These are phyloP conservation scores for Carabus problematicus DNA, from an alignment of 2,888 invertebrate species.

Conservation along the genomic window DNA sequence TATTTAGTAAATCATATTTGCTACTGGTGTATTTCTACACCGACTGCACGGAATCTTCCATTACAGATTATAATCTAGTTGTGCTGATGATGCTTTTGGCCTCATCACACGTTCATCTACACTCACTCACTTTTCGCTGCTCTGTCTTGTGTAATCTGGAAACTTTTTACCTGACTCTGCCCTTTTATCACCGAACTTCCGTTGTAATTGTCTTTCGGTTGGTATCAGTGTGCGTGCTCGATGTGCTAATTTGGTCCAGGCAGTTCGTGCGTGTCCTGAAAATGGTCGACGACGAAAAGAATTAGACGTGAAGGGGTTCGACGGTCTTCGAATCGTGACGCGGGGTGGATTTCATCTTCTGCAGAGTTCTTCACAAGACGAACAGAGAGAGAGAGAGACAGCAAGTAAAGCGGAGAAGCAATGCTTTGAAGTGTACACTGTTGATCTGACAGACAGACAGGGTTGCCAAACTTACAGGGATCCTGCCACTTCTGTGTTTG, in stretches of 20 bases:
- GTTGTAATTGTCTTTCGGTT: conserved; percentile 45
- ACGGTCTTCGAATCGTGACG: not conserved
- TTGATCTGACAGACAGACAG: not conserved
- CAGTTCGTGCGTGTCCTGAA: conserved; percentile 12
- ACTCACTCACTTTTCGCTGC: conserved; percentile 4
- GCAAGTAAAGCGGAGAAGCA: not conserved
- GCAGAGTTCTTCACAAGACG: not conserved
- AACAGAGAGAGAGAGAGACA: not conserved
- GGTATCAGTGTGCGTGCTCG: conserved; percentile 18
- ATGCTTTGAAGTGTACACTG: conserved; percentile 25
- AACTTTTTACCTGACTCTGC: conserved; percentile 27
- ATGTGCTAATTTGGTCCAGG: conserved; percentile 18
- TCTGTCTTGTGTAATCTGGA: conserved; percentile 24
- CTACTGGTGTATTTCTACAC: no score
- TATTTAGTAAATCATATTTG: no score
- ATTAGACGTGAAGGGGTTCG: conserved; percentile 6
- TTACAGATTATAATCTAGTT: no score
- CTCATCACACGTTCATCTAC: conserved; percentile 13
- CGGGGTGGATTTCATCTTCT: not conserved
- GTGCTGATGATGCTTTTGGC: no score
- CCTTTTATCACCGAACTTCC: conserved; percentile 46
- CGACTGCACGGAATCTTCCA: no score
- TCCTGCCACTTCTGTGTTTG: conserved; percentile 19
- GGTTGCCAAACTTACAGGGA: conserved; percentile 10
- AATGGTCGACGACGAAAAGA: conserved; percentile 7